Conservation (phyloP, 1,140 invertebrate species). For the Cheumatopsyche charites region DNA sequence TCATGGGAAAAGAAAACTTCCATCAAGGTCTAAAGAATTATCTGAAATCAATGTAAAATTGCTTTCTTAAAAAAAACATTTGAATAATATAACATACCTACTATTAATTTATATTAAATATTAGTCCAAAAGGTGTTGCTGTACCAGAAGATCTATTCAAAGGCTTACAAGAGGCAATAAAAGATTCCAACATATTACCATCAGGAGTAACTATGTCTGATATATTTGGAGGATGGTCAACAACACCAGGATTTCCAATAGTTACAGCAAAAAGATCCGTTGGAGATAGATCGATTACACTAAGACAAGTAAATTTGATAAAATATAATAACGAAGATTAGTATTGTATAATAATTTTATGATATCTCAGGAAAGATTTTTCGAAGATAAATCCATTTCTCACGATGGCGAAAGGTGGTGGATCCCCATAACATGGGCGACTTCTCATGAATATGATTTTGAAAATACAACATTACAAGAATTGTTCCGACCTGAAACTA, state of each 20-base stretch:
- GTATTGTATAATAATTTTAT: background rate
- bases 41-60: slow-evolving; percentile 56
- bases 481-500: slow-evolving; percentile 50
- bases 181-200: background rate
- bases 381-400: slow-evolving; percentile 28
- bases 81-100: too few species aligned
- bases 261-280: slow-evolving; percentile 64
- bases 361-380: slow-evolving; percentile 4
- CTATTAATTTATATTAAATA: background rate
- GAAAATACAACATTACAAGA: slow-evolving; percentile 53
- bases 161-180: slow-evolving; percentile 11
- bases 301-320: slow-evolving; percentile 61
- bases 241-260: slow-evolving; percentile 70
- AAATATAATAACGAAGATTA: background rate
- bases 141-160: slow-evolving; percentile 24
- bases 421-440: slow-evolving; percentile 57
- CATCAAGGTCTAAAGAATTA: slow-evolving; percentile 55
- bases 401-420: slow-evolving; percentile 53
- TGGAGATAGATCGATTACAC: slow-evolving; percentile 52
- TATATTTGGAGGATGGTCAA: slow-evolving; percentile 71
- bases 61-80: too few species aligned
- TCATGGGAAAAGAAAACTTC: slow-evolving; percentile 59
- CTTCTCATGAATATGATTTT: slow-evolving; percentile 53
- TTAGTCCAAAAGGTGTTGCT: slow-evolving; percentile 17
- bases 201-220: slow-evolving; percentile 45